Evolutionary conservation across 2,888 invertebrate genomes (phyloP).

Genomic region (Melipona bicolor): DNA sequence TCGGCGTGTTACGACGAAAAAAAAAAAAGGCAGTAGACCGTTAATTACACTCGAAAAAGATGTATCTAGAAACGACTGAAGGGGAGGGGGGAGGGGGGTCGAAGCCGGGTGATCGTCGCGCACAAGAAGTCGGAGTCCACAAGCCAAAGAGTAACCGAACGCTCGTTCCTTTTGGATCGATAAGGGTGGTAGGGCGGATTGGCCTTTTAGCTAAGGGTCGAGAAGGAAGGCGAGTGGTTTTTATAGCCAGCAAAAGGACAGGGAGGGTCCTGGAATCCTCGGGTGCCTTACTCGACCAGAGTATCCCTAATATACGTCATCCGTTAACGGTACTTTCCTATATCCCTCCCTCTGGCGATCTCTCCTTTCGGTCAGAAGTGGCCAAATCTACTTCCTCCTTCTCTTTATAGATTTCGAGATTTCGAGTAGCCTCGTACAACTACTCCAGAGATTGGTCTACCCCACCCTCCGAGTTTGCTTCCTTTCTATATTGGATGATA

Average conservation of each 20-base stretch:
- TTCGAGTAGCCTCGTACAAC: conserved; percentile 55
- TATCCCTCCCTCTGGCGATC: conserved; percentile 48
- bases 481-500: conserved; percentile 44
- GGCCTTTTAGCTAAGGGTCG: conserved; percentile 83
- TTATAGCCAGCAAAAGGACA: conserved; percentile 83
- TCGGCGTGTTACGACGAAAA: not conserved
- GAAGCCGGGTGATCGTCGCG: conserved; percentile 46
- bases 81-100: not conserved
- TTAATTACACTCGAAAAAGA: conserved; percentile 48
- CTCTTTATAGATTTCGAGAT: conserved; percentile 62
- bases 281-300: conserved; percentile 83
- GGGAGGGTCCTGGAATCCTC: conserved; percentile 79
- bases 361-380: conserved; percentile 64
- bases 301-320: conserved; percentile 84
- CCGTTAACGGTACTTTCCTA: conserved; percentile 80
- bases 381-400: conserved; percentile 64
- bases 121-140: conserved; percentile 59
- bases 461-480: conserved; percentile 28
- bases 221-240: conserved; percentile 83
- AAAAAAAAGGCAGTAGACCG: not conserved
- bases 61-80: conserved; percentile 19
- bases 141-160: conserved; percentile 72
- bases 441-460: conserved; percentile 49
- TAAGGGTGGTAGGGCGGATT: conserved; percentile 79
- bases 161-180: conserved; percentile 77